Percentiles rank a stretch among this genome's conserved stretches.
Evolutionary conservation across 2,888 invertebrate species (phyloP).

Genomic region (Lathronympha strigana): DNA sequence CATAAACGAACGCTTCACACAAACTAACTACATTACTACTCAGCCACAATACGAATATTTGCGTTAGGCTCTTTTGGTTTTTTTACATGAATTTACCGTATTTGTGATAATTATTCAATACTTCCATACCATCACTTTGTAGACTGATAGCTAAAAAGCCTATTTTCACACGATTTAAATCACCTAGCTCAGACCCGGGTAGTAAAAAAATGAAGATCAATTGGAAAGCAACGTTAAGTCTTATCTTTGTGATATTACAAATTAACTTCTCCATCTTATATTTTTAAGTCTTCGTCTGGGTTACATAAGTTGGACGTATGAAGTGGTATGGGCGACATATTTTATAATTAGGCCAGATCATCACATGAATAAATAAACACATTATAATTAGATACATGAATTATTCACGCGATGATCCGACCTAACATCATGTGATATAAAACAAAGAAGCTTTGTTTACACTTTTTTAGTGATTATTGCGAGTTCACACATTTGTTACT

Average conservation of each 20-base stretch:
- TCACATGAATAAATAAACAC: background rate
- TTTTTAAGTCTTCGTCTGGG: background rate
- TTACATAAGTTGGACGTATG: too few relatives aligned
- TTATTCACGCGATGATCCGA: background rate
- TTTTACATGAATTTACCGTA: slow-evolving; percentile 18
- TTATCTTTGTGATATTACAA: background rate
- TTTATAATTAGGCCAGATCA: background rate
- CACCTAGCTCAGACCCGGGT: background rate
- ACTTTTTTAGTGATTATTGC: too few relatives aligned
- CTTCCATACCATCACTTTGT: slow-evolving; percentile 26
- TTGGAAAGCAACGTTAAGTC: background rate
- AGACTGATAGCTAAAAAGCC: slow-evolving; percentile 22
- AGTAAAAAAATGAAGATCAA: background rate
- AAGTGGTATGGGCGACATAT: background rate
- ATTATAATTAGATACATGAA: background rate
- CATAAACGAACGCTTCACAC: slow-evolving; percentile 14
- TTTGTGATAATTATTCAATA: slow-evolving; percentile 26
- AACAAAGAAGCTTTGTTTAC: too few relatives aligned
- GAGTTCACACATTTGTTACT: too few relatives aligned
- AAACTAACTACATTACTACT: slow-evolving; percentile 26
- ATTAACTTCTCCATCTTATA: background rate
- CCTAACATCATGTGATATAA: background rate
- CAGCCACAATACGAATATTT: slow-evolving; percentile 33
- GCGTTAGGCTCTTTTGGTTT: slow-evolving; percentile 19
- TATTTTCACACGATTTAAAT: slow-evolving; percentile 1